These are phyloP conservation scores for Neodon shergylaensis DNA, from an alignment of 2,113 vertebrate species.

Conservation along the genomic window DNA sequence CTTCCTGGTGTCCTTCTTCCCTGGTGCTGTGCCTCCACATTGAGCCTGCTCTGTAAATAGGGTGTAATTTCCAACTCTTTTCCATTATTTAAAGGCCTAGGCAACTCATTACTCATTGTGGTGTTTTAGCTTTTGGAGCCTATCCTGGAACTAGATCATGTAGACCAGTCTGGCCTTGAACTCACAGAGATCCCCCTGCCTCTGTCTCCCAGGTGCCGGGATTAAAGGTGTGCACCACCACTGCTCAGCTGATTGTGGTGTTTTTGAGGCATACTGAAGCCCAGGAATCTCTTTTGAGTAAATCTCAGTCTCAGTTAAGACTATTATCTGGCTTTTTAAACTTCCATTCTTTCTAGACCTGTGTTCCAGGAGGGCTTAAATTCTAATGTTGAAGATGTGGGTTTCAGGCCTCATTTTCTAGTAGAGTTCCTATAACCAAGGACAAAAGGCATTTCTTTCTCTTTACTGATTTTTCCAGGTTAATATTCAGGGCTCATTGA, in stretches of 20 bases:
- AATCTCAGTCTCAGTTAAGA: not conserved
- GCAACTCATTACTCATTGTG: not conserved
- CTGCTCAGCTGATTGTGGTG: not conserved
- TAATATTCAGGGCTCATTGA: not conserved
- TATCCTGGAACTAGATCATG: too few species aligned
- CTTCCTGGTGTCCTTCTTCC: not conserved
- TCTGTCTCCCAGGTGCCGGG: too few species aligned
- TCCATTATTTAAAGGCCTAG: not conserved
- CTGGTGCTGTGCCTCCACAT: not conserved
- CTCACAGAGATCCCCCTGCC: too few species aligned
- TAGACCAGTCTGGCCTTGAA: too few species aligned
- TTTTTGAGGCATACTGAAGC: not conserved
- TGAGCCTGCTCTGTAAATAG: not conserved
- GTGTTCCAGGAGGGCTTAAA: not conserved
- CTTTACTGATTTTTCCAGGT: not conserved
- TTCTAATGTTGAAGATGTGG: not conserved
- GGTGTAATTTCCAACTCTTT: not conserved
- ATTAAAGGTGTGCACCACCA: too few species aligned
- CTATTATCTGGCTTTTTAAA: not conserved
- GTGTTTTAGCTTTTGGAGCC: not conserved
- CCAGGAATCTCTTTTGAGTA: not conserved
- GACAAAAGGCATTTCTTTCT: conserved; percentile 1
- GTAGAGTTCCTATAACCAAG: not conserved
- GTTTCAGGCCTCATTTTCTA: not conserved
- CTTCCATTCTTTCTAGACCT: not conserved